Evolutionary conservation across 2,888 invertebrate species (phyloP), one percentile per base, ranked within the genome.

Genomic region (Sinodicranocentrus sp.): DNA sequence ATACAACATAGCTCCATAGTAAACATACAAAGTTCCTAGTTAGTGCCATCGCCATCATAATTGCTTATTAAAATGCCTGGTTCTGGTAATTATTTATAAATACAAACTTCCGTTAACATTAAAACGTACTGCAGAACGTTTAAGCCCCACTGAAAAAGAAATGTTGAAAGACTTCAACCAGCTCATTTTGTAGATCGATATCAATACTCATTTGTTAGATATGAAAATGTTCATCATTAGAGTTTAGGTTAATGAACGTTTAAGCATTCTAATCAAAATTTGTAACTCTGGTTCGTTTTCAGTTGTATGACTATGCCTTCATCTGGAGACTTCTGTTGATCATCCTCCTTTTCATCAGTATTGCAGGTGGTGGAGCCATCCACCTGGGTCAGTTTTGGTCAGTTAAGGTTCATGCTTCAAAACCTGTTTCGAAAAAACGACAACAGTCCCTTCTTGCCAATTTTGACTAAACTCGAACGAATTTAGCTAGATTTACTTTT

Each of bases 261-360:
- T 48, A 10, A 8, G 39, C 39, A 39, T 39, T 39, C 6, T n/a
- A n/a, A n/a, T n/a, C n/a, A n/a, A n/a, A n/a, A n/a, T n/a, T n/a
- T n/a, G n/a, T n/a, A n/a, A n/a, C n/a, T n/a, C n/a, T 63, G 10
- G 15, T 54, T 21, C 17, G 25, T 48, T 63, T 17, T 1, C 43
- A 82, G 82, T n/a, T 82, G 3, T 82, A 82, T 26, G 82, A 82
- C 43, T 82, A 75, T 48, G 67, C 67, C 61, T 82, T 82, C 61
- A 57, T 82, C n/a, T 67, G 82, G 75, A 75, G 59, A 52, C 68
- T 68, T 8, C 33, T 75, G 1, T 25, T 82, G 15, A 82, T 82
- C n/a, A 5, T 75, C 48, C 33, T 82, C 10, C 67, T 82, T 2
- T 39, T 75, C 48, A 21, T 82, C 26, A 61, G 75, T 25, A 28